Evolutionary conservation across 1,140 invertebrate species (phyloP).

Genomic region (Drosophila pectinifera): DNA sequence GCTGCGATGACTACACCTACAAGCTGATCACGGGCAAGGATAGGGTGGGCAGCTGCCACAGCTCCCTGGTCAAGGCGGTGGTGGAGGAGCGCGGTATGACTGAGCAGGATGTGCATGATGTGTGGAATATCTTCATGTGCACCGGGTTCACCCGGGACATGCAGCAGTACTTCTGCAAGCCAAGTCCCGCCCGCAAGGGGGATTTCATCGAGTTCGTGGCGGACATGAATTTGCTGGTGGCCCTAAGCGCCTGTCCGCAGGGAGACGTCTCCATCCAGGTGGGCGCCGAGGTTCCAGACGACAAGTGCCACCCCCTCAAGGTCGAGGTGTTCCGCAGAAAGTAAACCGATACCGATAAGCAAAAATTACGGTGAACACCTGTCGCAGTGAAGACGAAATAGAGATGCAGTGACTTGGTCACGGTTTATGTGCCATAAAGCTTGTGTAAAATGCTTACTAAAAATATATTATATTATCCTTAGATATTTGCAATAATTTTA

Average conservation of each 20-base stretch:
- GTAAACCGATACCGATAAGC: conserved; percentile 11
- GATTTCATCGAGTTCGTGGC: conserved; percentile 86
- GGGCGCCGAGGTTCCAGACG: conserved; percentile 84
- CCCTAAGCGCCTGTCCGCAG: conserved; percentile 85
- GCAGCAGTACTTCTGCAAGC: conserved; percentile 86
- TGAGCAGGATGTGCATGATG: conserved; percentile 86
- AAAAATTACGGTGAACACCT: background rate
- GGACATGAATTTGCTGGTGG: conserved; percentile 86
- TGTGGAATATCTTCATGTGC: conserved; percentile 86
- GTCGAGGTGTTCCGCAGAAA: conserved; percentile 85
- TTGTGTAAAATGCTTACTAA: background rate
- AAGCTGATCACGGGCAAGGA: conserved; percentile 85
- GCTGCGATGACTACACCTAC: conserved; percentile 86
- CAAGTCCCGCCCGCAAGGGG: conserved; percentile 85
- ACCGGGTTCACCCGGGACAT: conserved; percentile 85
- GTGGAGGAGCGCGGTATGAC: conserved; percentile 82
- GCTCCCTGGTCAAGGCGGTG: conserved; percentile 85
- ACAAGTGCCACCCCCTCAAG: conserved; percentile 85
- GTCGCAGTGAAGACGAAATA: background rate
- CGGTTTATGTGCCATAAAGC: background rate
- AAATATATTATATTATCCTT: background rate
- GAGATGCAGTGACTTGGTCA: background rate
- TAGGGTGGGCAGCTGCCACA: conserved; percentile 85
- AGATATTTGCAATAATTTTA: background rate
- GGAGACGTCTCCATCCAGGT: conserved; percentile 85